phyloP scores from a whole-genome alignment of 2,888 invertebrate species.

The Mimas tiliae region DNA sequence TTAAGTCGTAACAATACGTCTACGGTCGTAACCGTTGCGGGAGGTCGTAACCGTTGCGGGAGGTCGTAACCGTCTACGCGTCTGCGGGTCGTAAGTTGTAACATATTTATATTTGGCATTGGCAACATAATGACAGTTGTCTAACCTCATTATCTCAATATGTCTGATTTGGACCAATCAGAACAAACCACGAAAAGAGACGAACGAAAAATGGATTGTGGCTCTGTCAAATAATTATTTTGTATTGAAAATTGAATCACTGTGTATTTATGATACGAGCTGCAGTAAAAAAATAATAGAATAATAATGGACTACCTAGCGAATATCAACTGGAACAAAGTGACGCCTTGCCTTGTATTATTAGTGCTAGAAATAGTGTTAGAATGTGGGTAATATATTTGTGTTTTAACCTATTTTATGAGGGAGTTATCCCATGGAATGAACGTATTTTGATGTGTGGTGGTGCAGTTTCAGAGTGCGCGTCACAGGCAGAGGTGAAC shows the following conservation, averaged over 20 bases:
- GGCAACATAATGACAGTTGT: conserved; percentile 24
- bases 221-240: conserved; percentile 75
- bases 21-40: no score
- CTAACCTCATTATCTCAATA: conserved; percentile 16
- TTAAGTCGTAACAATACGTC: no score
- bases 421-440: conserved; percentile 44
- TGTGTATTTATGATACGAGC: conserved; percentile 58
- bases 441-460: conserved; percentile 46
- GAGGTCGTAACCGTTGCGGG: no score
- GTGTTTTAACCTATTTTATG: conserved; percentile 50
- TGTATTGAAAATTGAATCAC: conserved; percentile 64
- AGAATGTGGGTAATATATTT: conserved; percentile 83
- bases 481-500: conserved; percentile 91
- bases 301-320: conserved; percentile 82
- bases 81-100: no score
- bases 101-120: conserved; percentile 11
- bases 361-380: conserved; percentile 88
- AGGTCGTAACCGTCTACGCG: no score
- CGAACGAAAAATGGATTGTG: conserved; percentile 78
- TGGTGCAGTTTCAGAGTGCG: conserved; percentile 87
- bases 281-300: conserved; percentile 57
- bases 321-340: conserved; percentile 85
- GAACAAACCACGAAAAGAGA: conserved; percentile 82
- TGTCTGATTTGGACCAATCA: conserved; percentile 84
- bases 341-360: conserved; percentile 87